Conservation (phyloP, 1,140 invertebrate species). For the roundworm (Caenorhabditis elegans) region WBcel235 BX284603.4:10812001-10812500, state of each 20-base stretch:
- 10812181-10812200: constrained; percentile 18
- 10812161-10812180: constrained; percentile 1
- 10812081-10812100: constrained; percentile 22
- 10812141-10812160: not conserved
- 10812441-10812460: constrained; percentile 31
- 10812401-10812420: too few species aligned
- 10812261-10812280: constrained; percentile 5
- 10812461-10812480: not conserved
- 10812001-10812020: constrained; percentile 25
- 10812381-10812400: too few species aligned
- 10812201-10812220: constrained; percentile 28
- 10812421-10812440: too few species aligned
- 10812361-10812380: not conserved
- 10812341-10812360: constrained; percentile 9
- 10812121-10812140: not conserved
- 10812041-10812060: not conserved
- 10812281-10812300: not conserved
- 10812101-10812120: constrained; percentile 5
- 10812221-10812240: not conserved
- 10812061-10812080: not conserved
- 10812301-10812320: not conserved
- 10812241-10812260: not conserved
- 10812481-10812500: not conserved
- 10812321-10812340: constrained; percentile 19
- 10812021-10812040: too few species aligned